These are phyloP conservation scores for Silurus aristotelis DNA, from an alignment of 2,797 vertebrate genomes.

Conservation along the genomic window DNA sequence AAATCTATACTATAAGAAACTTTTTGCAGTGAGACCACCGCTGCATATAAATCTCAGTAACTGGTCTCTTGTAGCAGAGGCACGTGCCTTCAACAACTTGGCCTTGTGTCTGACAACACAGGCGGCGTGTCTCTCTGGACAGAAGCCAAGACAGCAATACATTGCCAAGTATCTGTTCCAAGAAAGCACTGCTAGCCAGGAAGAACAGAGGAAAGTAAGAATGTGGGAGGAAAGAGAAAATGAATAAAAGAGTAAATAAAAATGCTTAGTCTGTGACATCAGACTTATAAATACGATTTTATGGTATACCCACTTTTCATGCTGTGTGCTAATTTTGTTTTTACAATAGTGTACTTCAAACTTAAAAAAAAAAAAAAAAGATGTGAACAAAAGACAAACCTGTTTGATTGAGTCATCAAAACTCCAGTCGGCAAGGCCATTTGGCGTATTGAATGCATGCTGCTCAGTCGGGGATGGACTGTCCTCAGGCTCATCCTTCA, in stretches of 20 bases:
- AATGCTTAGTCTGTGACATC: conserved; percentile 33
- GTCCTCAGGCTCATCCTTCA: conserved; percentile 78
- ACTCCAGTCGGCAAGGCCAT: conserved; percentile 79
- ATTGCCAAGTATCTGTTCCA: conserved; percentile 48
- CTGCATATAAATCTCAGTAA: conserved; percentile 6
- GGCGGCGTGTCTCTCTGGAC: conserved; percentile 54
- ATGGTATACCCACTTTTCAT: not conserved
- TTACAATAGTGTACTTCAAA: conserved; percentile 19
- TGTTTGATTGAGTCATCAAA: conserved; percentile 78
- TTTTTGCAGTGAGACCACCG: not conserved
- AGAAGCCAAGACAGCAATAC: conserved; percentile 52
- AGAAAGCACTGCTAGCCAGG: conserved; percentile 42
- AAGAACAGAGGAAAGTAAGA: conserved; percentile 47
- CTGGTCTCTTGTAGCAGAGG: conserved; percentile 30
- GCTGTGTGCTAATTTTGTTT: not conserved
- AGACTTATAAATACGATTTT: conserved; percentile 33
- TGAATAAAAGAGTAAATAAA: conserved; percentile 39
- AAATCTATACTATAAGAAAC: not conserved
- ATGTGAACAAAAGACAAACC: conserved; percentile 43
- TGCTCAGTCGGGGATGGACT: conserved; percentile 70
- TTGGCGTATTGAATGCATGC: conserved; percentile 67
- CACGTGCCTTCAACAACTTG: conserved; percentile 46
- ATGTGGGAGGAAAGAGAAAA: conserved; percentile 21
- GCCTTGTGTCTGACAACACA: conserved; percentile 46
- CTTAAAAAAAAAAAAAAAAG: not conserved